Conservation (phyloP, 2,113 vertebrate species). For the rat (Rattus norvegicus) region GRCr8 NC_086022.1:70865001-70865500, state of each 20-base stretch:
- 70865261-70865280: background rate
- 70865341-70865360: background rate
- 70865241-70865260: background rate
- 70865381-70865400: background rate
- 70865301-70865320: too few relatives aligned
- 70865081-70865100: too few relatives aligned
- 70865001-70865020: background rate
- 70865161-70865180: background rate
- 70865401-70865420: background rate
- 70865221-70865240: background rate
- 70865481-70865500: background rate
- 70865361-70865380: background rate
- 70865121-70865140: background rate
- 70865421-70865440: background rate
- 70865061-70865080: background rate
- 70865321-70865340: background rate
- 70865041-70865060: background rate
- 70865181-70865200: background rate
- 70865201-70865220: background rate
- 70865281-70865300: background rate
- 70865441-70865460: background rate
- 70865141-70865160: background rate
- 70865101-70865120: background rate
- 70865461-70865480: background rate
- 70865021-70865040: background rate